Base-by-base conservation (phyloP, 2,888 invertebrate genomes). In the Drosophila mettleri region DNA sequence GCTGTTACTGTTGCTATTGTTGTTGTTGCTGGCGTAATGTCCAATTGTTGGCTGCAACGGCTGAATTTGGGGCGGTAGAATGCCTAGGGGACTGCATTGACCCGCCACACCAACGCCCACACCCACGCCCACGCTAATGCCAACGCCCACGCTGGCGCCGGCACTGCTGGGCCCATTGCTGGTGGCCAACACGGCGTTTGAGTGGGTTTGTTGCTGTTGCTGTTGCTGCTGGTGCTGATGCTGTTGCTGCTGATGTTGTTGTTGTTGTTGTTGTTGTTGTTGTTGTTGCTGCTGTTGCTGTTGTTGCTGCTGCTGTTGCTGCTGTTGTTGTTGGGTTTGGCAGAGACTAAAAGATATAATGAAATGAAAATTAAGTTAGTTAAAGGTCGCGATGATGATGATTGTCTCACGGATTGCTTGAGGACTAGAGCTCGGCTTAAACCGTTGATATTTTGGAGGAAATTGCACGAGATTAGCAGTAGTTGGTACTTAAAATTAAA, bases 181-280 rank as follows among this genome's bases (percentile, higher is more conserved):
- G 73, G 83, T 83, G 86, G 82, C 80, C 83, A 83, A 83, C 86
- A 83, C 88, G 69, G 93, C 93, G 90, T 93, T 93, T 58, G 81
- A 60, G 55, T 74, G 82, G 45, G 73, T 52, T 41, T 77, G 84
- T 29, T 84, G 84, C 88, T 91, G 80, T 4, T 75, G 8, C 0
- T 81, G 75, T 18, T 75, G 74, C 0, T 71, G 65, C 0, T 78
- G 69, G 4, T 80, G 79, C 2, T 79, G 84, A 0, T 85, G 89
- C 0, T 69, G 88, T 0, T 64, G 88, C 0, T 71, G 80, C 0
- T 74, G 90, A 91, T 93, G 90, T 0, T 68, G 77, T 0, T 73
- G 73, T 0, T 60, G 82, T 0, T 67, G 64, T 0, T 67, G 71
- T 0, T 72, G 69, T n/a, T 74, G 65, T n/a, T 39, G 38, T 12